Evolutionary conservation across 2,797 vertebrate species (phyloP).

Genomic region (Antennarius maculatus): DNA sequence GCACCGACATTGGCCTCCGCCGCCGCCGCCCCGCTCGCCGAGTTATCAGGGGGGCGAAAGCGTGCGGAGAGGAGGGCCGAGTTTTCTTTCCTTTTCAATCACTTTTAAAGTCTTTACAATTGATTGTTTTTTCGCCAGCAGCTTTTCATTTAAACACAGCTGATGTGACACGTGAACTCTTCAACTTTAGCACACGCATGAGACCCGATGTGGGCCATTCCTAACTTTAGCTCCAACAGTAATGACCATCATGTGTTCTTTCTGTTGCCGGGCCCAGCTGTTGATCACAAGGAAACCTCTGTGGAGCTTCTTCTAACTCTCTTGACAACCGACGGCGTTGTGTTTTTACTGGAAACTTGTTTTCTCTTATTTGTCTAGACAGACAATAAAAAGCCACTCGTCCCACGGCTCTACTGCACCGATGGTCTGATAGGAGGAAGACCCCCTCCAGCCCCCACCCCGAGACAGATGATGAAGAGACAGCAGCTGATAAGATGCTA

Average conservation of each 20-base stretch:
- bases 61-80: conserved; percentile 32
- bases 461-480: conserved; percentile 52
- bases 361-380: conserved; percentile 36
- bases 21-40: conserved; percentile 3
- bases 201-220: conserved; percentile 4
- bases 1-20: conserved; percentile 27
- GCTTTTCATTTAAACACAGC: conserved; percentile 38
- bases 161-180: conserved; percentile 38
- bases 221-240: conserved; percentile 55
- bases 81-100: conserved; percentile 65
- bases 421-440: conserved; percentile 40
- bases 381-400: conserved; percentile 25
- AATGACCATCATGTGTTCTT: conserved; percentile 11
- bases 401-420: background rate
- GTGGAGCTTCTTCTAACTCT: background rate
- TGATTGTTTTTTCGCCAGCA: conserved; percentile 7
- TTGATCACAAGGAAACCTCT: conserved; percentile 22
- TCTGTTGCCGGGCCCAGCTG: background rate
- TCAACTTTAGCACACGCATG: background rate
- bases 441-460: conserved; percentile 11
- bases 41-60: conserved; percentile 36
- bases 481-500: conserved; percentile 57
- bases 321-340: background rate
- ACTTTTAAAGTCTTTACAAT: conserved; percentile 27
- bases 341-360: background rate